A percentile compares a stretch with the other conserved stretches of the same genome.
These are phyloP conservation scores for Drosophila ananassae DNA, from an alignment of 1,140 invertebrate species.

Conservation along the genomic window DNA sequence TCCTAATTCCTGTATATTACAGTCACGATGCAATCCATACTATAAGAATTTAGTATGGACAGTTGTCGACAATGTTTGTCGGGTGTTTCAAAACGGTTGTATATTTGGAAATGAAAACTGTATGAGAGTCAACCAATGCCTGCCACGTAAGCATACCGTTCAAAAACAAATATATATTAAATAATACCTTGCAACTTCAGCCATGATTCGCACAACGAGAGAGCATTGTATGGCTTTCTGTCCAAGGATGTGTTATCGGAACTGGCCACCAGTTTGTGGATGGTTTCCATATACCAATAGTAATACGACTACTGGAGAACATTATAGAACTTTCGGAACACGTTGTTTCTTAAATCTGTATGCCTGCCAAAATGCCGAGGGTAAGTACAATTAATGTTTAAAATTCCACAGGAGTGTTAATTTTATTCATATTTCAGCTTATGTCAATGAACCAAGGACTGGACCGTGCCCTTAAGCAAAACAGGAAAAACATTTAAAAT, in stretches of 20 bases:
- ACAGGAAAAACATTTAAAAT: not conserved
- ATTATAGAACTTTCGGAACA: slow-evolving; percentile 11
- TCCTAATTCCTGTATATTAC: slow-evolving; percentile 14
- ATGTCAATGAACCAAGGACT: slow-evolving; percentile 34
- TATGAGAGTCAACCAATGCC: slow-evolving; percentile 34
- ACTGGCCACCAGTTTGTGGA: slow-evolving; percentile 13
- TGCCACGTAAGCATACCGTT: slow-evolving; percentile 18
- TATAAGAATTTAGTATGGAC: slow-evolving; percentile 39
- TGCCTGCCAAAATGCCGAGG: slow-evolving; percentile 24
- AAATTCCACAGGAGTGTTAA: not conserved
- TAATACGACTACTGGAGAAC: slow-evolving; percentile 11
- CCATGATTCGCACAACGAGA: slow-evolving; percentile 9
- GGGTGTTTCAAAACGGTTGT: slow-evolving; percentile 57
- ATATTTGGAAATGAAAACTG: slow-evolving; percentile 51
- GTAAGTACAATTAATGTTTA: not conserved
- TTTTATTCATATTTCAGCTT: slow-evolving; percentile 17
- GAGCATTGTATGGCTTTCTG: slow-evolving; percentile 29
- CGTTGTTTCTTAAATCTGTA: slow-evolving; percentile 30
- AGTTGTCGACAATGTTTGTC: slow-evolving; percentile 29
- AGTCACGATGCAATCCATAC: slow-evolving; percentile 39
- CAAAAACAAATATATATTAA: too few species aligned
- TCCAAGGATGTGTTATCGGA: slow-evolving; percentile 10
- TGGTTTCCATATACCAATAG: slow-evolving; percentile 41
- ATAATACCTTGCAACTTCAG: not conserved
- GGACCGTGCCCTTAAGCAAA: slow-evolving; percentile 13